Evolutionary conservation across 2,888 invertebrate genomes (phyloP).

Genomic region (Caenorhabditis sp.): DNA sequence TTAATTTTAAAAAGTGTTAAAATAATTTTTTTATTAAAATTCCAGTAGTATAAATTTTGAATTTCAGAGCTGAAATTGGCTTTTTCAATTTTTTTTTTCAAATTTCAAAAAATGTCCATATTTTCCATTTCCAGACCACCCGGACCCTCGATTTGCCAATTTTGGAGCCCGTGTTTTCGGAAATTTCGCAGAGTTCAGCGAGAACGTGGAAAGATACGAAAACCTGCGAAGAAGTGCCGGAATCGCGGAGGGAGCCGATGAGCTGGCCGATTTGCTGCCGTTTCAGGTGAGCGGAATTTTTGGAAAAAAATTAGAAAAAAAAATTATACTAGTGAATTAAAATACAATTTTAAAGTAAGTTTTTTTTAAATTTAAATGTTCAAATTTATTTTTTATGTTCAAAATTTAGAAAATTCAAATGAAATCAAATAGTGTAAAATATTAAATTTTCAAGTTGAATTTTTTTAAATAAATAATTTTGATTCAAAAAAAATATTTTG

Average conservation of each 20-base stretch:
- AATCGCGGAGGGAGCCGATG: slow-evolving; percentile 67
- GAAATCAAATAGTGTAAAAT: neutral
- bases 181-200: slow-evolving; percentile 32
- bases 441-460: too few species aligned
- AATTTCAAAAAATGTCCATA: neutral
- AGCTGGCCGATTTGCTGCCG: slow-evolving; percentile 63
- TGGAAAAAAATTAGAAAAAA: neutral
- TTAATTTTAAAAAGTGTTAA: too few species aligned
- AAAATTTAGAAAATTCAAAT: slow-evolving; percentile 1
- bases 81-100: too few species aligned
- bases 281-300: slow-evolving; percentile 70
- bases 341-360: too few species aligned
- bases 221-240: slow-evolving; percentile 53
- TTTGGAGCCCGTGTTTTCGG: slow-evolving; percentile 74
- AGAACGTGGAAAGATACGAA: slow-evolving; percentile 54
- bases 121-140: slow-evolving; percentile 29
- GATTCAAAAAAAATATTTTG: neutral
- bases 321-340: too few species aligned
- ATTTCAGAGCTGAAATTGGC: too few species aligned
- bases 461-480: neutral
- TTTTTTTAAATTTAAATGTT: too few species aligned
- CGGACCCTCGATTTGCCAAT: slow-evolving; percentile 72
- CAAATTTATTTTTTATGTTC: too few species aligned
- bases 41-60: too few species aligned
- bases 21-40: too few species aligned